Evolutionary conservation across 2,888 invertebrate genomes (phyloP), one percentile per base, ranked within the genome.

Genomic region (Timandra comae): DNA sequence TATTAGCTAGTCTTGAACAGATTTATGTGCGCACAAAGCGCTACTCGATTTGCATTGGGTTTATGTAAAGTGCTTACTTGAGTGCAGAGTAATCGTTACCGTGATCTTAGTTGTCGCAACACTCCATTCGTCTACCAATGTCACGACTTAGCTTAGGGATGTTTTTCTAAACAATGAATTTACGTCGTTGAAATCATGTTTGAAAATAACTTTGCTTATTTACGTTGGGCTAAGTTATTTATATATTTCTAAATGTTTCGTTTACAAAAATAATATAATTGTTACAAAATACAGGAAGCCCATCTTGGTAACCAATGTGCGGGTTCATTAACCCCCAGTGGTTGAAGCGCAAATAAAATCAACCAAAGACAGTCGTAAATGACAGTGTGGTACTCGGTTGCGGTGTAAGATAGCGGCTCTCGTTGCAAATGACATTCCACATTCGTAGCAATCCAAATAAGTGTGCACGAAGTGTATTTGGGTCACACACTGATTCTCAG

Each of bases 11-110:
- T 42, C 46, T 32, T 19, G 30, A 29, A 42, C 53, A 63, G 65
- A 78, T 71, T 71, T 76, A 75, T 73, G 63, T 63, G 56, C 52
- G 56, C 61, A 58, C 66, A 66, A 71, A 73, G 72, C 70, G 64
- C 63, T 63, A 64, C 67, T 66, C 66, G 65, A 78, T 78, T 80
- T 76, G 73, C 76, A 78, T 79, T 65, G 63, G 63, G 76, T 74
- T 70, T 74, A 68, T 74, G 72, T 74, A 73, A 71, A 71, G 63
- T 70, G 63, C 69, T 66, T 67, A 66, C 68, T 70, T 60, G 57
- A 24, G 24, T 24, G 11, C 24, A 22, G 50, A 49, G 51, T 16
- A 64, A 69, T 78, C 69, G 73, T 74, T 74, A 73, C 63, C 58
- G 63, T 57, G 59, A 56, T 61, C 60, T 46, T 52, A 49, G 43